Evolutionary conservation across 2,888 invertebrate genomes (phyloP), one percentile per base, ranked within the genome.

Genomic region (Blastobasis lacticolella): DNA sequence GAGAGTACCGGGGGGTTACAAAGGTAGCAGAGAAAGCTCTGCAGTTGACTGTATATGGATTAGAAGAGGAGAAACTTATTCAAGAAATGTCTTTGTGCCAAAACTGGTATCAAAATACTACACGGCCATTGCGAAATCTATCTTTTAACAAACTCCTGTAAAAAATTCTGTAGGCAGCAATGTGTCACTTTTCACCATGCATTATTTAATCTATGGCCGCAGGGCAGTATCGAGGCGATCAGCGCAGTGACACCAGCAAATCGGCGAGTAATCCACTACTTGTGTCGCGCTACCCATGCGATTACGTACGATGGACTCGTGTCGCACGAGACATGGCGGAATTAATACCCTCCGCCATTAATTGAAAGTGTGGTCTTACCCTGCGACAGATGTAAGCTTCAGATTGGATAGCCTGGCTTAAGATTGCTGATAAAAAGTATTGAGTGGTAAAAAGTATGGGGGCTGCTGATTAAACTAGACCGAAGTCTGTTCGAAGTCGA

Each of bases 291-390:
- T n/a, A n/a, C n/a, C n/a, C n/a, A n/a, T 23, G 23, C 23, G 23
- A 23, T 23, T 23, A 23, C 23, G 23, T 23, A 23, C 23, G 23
- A 23, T 23, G 23, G 23, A 23, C 23, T 23, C 75, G 73, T 78
- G 77, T 77, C 73, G 72, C 68, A 65, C 78, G 75, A 68, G 79
- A 82, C 81, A 81, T 77, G 74, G 66, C 66, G 69, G 78, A 81
- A 84, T 84, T 83, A 85, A 86, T 83, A 67, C 76, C 72, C 73
- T 73, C 73, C 80, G 71, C 69, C 57, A 59, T 71, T 84, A 81
- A 86, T 84, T 85, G 82, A 79, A 81, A 77, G 77, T 64, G 72
- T 74, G 72, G 79, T 76, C 75, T 74, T 74, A 75, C 67, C 61
- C 23, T 23, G 66, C 73, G 70, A 74, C 75, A 73, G 69, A 70